A percentile compares a stretch with the other conserved stretches of the same genome.
Evolutionary conservation across 2,888 invertebrate genomes (phyloP).

Genomic region (Chymomyza fuscimana): DNA sequence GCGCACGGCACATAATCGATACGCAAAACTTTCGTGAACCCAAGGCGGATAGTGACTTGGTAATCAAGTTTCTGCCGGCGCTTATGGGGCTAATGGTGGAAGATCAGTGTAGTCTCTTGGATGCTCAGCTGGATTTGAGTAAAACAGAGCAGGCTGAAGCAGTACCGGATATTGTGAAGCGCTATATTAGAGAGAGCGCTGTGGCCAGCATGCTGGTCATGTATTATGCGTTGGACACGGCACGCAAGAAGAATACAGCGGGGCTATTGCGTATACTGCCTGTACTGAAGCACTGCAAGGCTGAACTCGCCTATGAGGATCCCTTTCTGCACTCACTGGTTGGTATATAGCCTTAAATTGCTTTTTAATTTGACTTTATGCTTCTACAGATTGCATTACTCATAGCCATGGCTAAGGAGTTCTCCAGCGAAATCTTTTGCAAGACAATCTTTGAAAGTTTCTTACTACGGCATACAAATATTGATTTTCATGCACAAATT

Average conservation of each 20-base stretch:
- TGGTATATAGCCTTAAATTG: slow-evolving; percentile 28
- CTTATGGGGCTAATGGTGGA: slow-evolving; percentile 96
- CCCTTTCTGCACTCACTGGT: slow-evolving; percentile 96
- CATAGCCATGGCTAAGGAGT: slow-evolving; percentile 94
- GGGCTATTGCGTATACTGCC: slow-evolving; percentile 92
- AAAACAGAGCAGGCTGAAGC: slow-evolving; percentile 96
- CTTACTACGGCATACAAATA: too few species aligned
- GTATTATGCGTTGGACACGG: slow-evolving; percentile 96
- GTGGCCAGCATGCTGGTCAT: slow-evolving; percentile 95
- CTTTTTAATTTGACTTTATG: not conserved
- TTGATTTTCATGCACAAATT: slow-evolving; percentile 94
- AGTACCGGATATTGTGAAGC: slow-evolving; percentile 95
- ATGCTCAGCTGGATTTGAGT: slow-evolving; percentile 92
- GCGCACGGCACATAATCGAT: slow-evolving; percentile 98
- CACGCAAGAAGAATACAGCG: slow-evolving; percentile 88
- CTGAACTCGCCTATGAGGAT: slow-evolving; percentile 95
- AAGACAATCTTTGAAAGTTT: slow-evolving; percentile 96
- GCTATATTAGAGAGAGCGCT: slow-evolving; percentile 93
- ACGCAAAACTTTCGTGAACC: slow-evolving; percentile 97
- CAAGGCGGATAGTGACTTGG: slow-evolving; percentile 94
- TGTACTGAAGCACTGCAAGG: slow-evolving; percentile 93
- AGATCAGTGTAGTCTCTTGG: slow-evolving; percentile 90
- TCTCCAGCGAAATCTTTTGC: slow-evolving; percentile 95
- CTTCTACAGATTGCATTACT: slow-evolving; percentile 83
- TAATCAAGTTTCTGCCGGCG: slow-evolving; percentile 96